Percentiles rank a stretch among this genome's conserved stretches.
These are phyloP conservation scores for Triplophysa dalaica DNA, from an alignment of 2,113 vertebrate genomes.

Conservation along the genomic window DNA sequence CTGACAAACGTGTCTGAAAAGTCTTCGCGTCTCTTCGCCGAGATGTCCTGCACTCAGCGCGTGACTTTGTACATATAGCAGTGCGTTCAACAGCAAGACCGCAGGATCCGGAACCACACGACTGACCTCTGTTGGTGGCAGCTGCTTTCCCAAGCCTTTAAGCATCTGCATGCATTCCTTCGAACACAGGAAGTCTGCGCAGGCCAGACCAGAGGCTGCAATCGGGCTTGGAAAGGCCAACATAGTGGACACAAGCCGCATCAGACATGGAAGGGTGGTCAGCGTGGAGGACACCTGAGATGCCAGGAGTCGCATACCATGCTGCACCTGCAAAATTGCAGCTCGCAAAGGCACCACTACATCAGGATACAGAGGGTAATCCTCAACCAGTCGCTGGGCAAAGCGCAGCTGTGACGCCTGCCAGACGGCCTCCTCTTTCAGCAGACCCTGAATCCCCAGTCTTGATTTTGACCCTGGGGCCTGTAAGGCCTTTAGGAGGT, in stretches of 20 bases:
- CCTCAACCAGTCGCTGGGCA: conserved; percentile 79
- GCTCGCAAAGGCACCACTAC: conserved; percentile 78
- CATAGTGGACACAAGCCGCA: conserved; percentile 75
- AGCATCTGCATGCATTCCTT: conserved; percentile 79
- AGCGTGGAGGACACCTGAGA: conserved; percentile 76
- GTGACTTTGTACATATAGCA: conserved; percentile 85
- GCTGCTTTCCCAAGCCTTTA: conserved; percentile 75
- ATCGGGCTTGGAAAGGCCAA: conserved; percentile 78
- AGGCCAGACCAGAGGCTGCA: conserved; percentile 81
- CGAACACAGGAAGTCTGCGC: conserved; percentile 87
- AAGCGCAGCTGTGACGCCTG: conserved; percentile 91
- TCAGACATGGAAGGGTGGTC: conserved; percentile 70
- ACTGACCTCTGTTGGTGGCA: conserved; percentile 60
- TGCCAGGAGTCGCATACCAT: conserved; percentile 90
- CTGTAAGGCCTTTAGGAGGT: conserved; percentile 78
- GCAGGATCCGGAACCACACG: conserved; percentile 68
- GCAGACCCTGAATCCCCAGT: conserved; percentile 75
- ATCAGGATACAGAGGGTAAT: conserved; percentile 86
- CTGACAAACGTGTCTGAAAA: conserved; percentile 93
- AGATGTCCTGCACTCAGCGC: conserved; percentile 79
- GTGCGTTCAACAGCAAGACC: conserved; percentile 82
- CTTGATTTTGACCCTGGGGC: conserved; percentile 71
- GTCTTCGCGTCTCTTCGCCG: conserved; percentile 74
- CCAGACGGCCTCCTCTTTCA: conserved; percentile 92
- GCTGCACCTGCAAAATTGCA: conserved; percentile 85